phyloP scores from a whole-genome alignment of 2,888 invertebrate species.

The Heliconius cydno region DNA sequence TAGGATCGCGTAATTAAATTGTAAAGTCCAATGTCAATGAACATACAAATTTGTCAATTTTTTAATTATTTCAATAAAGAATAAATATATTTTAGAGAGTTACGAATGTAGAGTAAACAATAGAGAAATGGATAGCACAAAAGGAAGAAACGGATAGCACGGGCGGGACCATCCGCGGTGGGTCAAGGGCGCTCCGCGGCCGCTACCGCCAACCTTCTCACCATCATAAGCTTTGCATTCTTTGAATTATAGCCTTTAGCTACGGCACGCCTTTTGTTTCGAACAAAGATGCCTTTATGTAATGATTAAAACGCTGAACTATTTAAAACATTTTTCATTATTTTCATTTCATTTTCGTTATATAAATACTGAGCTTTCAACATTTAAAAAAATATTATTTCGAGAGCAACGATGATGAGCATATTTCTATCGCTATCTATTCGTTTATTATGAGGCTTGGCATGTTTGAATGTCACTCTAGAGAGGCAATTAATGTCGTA shows the following conservation, averaged over 20 bases:
- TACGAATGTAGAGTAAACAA: slow-evolving; percentile 41
- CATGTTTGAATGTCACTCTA: slow-evolving; percentile 72
- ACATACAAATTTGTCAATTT: background rate
- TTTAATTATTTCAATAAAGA: background rate
- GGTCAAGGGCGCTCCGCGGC: slow-evolving; percentile 71
- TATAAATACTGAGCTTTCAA: background rate
- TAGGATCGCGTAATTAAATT: background rate
- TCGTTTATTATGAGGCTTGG: slow-evolving; percentile 48
- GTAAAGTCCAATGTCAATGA: background rate
- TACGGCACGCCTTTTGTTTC: slow-evolving; percentile 51
- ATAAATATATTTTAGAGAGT: slow-evolving; percentile 2
- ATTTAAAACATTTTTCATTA: slow-evolving; percentile 20
- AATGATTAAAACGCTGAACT: slow-evolving; percentile 32
- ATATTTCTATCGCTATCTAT: background rate
- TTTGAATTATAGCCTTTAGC: slow-evolving; percentile 55
- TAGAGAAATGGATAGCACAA: slow-evolving; percentile 53
- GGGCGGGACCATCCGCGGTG: slow-evolving; percentile 54
- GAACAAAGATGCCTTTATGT: slow-evolving; percentile 42
- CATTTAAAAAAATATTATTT: background rate
- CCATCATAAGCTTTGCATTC: slow-evolving; percentile 56
- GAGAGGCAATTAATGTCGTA: slow-evolving; percentile 68
- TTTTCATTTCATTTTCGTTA: background rate
- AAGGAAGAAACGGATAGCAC: slow-evolving; percentile 56
- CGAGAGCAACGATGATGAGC: background rate
- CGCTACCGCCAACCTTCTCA: slow-evolving; percentile 53